Percentiles rank a stretch among this genome's conserved stretches.
Conservation (phyloP, 2,113 vertebrate species). For the Verasper variegatus region DNA sequence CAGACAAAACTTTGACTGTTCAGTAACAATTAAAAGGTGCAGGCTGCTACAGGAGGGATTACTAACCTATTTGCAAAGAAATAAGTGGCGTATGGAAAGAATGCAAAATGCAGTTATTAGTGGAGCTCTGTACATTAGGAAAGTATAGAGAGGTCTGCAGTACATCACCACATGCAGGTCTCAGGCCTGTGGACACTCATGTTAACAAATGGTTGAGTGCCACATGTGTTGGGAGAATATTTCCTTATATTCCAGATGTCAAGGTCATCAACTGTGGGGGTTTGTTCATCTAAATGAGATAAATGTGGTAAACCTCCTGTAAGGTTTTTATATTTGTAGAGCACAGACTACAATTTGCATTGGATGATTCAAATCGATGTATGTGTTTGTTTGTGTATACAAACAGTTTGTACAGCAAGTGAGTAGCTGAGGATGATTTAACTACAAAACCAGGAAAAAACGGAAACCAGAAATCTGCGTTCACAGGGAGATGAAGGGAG, state of each 20-base stretch:
- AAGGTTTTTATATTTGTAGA: constrained; percentile 35
- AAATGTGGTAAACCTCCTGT: neutral
- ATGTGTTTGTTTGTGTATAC: constrained; percentile 21
- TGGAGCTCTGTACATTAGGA: neutral
- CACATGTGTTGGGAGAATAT: too few species aligned
- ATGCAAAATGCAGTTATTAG: neutral
- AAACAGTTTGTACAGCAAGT: constrained; percentile 21
- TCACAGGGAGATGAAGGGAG: constrained; percentile 40
- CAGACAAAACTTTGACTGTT: constrained; percentile 37
- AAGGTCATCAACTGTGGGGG: constrained; percentile 20
- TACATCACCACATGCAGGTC: neutral
- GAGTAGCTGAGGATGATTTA: constrained; percentile 59
- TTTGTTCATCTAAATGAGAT: constrained; percentile 21
- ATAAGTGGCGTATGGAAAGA: neutral
- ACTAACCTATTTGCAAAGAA: too few species aligned
- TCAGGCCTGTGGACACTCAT: constrained; percentile 8
- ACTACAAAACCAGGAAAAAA: constrained; percentile 41
- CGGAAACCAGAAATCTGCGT: constrained; percentile 27
- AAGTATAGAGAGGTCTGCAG: constrained; percentile 2
- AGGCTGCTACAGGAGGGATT: neutral
- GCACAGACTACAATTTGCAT: constrained; percentile 26
- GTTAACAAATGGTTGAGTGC: too few species aligned
- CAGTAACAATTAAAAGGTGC: constrained; percentile 21
- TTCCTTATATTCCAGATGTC: too few species aligned
- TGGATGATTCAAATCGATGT: constrained; percentile 4